Percentiles rank a stretch among this genome's conserved stretches.
phyloP scores from a whole-genome alignment of 2,888 invertebrate genomes.

The Troides aeacus region DNA sequence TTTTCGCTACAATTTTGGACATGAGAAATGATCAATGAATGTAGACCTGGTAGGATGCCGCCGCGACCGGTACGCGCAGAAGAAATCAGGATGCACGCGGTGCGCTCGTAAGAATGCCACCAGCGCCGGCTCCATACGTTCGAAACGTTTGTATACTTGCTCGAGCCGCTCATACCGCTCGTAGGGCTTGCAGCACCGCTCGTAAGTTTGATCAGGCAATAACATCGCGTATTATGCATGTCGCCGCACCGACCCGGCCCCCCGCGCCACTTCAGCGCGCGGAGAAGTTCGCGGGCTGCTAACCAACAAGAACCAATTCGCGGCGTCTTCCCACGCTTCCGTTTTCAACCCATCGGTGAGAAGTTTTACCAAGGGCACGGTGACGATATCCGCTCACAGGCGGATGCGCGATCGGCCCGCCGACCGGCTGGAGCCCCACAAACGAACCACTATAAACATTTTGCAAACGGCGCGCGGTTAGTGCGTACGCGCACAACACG shows the following conservation, averaged over 20 bases:
- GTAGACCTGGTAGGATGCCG: conserved; percentile 2
- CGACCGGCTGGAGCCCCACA: no score
- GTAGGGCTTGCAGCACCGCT: conserved; percentile 73
- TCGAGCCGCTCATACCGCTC: conserved; percentile 76
- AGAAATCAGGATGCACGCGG: conserved; percentile 87
- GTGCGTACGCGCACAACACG: no score
- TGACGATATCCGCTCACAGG: neutral
- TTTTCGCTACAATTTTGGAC: no score
- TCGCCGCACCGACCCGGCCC: conserved; percentile 34
- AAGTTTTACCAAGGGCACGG: neutral
- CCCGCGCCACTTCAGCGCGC: conserved; percentile 18
- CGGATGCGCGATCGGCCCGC: no score
- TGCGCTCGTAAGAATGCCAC: conserved; percentile 65
- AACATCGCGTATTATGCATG: conserved; percentile 81
- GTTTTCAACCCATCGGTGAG: neutral
- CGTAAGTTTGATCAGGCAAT: conserved; percentile 90
- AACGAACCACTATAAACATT: no score
- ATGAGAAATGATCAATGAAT: no score
- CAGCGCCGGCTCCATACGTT: conserved; percentile 77
- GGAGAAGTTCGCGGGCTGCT: neutral
- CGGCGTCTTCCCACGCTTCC: neutral
- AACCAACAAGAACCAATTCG: neutral
- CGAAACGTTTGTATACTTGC: conserved; percentile 47
- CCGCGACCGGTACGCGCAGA: conserved; percentile 83
- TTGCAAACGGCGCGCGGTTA: neutral